Evolutionary conservation across 2,113 vertebrate genomes (phyloP).

Genomic region (Puffinus mauretanicus): DNA sequence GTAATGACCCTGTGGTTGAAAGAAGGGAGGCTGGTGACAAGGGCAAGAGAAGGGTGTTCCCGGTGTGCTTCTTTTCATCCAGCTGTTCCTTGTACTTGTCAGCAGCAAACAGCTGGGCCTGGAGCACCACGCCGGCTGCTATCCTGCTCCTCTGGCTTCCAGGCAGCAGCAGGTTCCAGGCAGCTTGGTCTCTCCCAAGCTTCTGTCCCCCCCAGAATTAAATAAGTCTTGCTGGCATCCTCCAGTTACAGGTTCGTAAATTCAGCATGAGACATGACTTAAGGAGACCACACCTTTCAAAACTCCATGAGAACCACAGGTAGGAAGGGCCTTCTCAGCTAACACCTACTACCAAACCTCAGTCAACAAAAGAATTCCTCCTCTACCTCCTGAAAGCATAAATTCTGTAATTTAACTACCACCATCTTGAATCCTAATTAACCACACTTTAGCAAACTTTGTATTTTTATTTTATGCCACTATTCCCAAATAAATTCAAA

Average conservation of each 20-base stretch:
- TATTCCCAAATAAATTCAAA: neutral
- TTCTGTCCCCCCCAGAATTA: neutral
- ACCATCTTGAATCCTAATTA: neutral
- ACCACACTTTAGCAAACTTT: neutral
- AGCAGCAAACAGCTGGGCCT: neutral
- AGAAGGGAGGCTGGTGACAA: neutral
- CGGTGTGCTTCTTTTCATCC: neutral
- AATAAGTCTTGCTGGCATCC: neutral
- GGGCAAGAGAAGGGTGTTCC: neutral
- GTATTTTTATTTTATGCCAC: neutral
- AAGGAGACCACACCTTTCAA: neutral
- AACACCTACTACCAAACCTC: neutral
- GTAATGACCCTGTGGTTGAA: neutral
- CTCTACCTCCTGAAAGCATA: neutral
- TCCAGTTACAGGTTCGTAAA: neutral
- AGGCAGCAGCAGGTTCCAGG: neutral
- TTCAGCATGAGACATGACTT: neutral
- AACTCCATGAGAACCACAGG: neutral
- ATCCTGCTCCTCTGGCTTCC: accelerated
- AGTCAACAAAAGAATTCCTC: neutral
- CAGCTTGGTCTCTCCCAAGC: neutral
- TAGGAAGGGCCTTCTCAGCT: neutral
- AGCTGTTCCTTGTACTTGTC: neutral
- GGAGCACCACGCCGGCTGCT: neutral
- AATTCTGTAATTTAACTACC: neutral